Evolutionary conservation across 2,113 vertebrate genomes (phyloP).

Genomic region (Phoenicopterus ruber): DNA sequence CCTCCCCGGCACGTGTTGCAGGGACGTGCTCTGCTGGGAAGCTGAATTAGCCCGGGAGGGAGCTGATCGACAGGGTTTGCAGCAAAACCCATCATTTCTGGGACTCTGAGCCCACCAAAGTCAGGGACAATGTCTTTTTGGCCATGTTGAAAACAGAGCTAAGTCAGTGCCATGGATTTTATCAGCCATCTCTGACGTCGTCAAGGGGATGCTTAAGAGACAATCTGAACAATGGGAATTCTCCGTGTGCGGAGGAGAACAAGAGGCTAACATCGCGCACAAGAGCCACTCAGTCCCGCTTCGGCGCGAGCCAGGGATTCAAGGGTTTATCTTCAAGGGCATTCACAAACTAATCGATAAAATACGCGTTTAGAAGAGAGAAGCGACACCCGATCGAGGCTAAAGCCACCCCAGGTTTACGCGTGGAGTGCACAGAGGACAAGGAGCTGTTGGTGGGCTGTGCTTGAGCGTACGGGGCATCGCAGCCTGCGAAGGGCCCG

Average conservation of each 20-base stretch:
- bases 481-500: background rate
- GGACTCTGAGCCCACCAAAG: background rate
- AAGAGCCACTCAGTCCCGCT: background rate
- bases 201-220: background rate
- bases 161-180: background rate
- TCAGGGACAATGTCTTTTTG: background rate
- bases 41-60: background rate
- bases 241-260: background rate
- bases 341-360: background rate
- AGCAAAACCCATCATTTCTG: background rate
- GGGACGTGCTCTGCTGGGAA: background rate
- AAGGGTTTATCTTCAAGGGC: background rate
- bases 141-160: background rate
- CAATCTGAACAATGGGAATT: background rate
- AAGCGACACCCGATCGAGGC: fast-evolving
- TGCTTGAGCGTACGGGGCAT: fast-evolving
- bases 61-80: fast-evolving
- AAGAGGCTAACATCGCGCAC: background rate
- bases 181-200: background rate
- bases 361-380: background rate
- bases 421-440: background rate
- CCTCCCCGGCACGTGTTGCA: fast-evolving
- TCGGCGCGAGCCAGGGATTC: background rate
- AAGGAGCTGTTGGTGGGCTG: background rate
- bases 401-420: fast-evolving